phyloP scores from a whole-genome alignment of 2,888 invertebrate genomes.

The Drosophila villosipedis region DNA sequence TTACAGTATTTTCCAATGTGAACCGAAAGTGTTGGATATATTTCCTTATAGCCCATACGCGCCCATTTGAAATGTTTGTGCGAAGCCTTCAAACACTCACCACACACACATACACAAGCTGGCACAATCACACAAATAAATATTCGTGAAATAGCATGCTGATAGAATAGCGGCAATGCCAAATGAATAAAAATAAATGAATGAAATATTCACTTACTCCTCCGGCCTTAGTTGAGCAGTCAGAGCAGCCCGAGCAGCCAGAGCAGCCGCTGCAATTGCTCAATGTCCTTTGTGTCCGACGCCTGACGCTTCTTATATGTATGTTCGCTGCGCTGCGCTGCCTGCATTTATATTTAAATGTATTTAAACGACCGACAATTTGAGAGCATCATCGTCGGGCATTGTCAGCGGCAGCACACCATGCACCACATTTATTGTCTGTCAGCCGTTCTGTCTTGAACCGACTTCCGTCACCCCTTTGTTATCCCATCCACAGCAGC shows the following conservation, averaged over 20 bases:
- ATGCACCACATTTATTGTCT: slow-evolving; percentile 72
- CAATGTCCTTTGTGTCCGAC: slow-evolving; percentile 28
- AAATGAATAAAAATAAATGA: slow-evolving; percentile 72
- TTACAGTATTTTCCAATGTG: slow-evolving; percentile 74
- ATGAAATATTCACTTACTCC: slow-evolving; percentile 73
- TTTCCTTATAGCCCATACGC: slow-evolving; percentile 64
- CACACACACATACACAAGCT: background rate
- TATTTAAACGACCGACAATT: slow-evolving; percentile 81
- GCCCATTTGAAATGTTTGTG: slow-evolving; percentile 57
- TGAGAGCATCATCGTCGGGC: slow-evolving; percentile 68
- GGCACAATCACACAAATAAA: slow-evolving; percentile 1
- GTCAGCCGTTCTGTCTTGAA: slow-evolving; percentile 42
- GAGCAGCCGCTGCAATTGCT: slow-evolving; percentile 28
- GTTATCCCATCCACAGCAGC: background rate
- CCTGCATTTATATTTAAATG: slow-evolving; percentile 78
- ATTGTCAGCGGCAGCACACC: slow-evolving; percentile 59
- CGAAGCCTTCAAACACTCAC: slow-evolving; percentile 45
- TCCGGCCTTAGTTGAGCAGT: slow-evolving; percentile 7
- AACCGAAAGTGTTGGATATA: slow-evolving; percentile 71
- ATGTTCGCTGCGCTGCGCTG: slow-evolving; percentile 36
- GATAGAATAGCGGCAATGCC: slow-evolving; percentile 62
- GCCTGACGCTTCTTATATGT: slow-evolving; percentile 41
- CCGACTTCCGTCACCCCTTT: slow-evolving; percentile 24
- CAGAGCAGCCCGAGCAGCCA: background rate
- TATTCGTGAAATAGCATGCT: slow-evolving; percentile 55